phyloP scores from a whole-genome alignment of 2,888 invertebrate species.

The Colostygia pectinataria region DNA sequence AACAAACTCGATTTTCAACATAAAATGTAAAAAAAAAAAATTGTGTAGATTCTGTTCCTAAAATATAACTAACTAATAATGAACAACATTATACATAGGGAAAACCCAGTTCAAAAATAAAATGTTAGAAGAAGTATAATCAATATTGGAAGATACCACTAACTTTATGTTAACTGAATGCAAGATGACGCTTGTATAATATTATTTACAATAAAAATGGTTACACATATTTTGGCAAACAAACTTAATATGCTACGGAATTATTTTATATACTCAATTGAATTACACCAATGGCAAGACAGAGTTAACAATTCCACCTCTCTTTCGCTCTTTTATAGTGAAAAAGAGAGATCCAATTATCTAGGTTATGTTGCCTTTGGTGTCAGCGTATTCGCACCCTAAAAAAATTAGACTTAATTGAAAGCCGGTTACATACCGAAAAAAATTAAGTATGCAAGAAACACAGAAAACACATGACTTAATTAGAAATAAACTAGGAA shows the following conservation, averaged over 20 bases:
- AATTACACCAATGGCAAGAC: slow-evolving; percentile 28
- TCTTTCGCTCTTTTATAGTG: slow-evolving; percentile 13
- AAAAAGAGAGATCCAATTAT: slow-evolving; percentile 20
- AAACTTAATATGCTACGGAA: slow-evolving; percentile 63
- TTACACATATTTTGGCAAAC: slow-evolving; percentile 75
- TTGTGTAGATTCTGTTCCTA: too few relatives aligned
- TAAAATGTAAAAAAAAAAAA: background rate
- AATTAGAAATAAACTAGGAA: slow-evolving; percentile 25
- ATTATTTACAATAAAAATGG: slow-evolving; percentile 70
- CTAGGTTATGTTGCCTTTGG: slow-evolving; percentile 19
- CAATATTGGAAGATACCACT: slow-evolving; percentile 37
- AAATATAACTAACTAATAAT: background rate
- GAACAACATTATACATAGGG: slow-evolving; percentile 19
- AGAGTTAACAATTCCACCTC: slow-evolving; percentile 21
- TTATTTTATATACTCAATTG: slow-evolving; percentile 30
- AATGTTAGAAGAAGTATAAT: slow-evolving; percentile 17
- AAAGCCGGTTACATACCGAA: slow-evolving; percentile 46
- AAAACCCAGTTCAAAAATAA: slow-evolving; percentile 44
- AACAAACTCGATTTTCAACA: too few relatives aligned
- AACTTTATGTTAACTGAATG: slow-evolving; percentile 46
- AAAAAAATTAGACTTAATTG: slow-evolving; percentile 47
- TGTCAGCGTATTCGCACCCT: slow-evolving; percentile 34
- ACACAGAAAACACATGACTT: slow-evolving; percentile 18
- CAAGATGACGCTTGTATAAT: slow-evolving; percentile 45
- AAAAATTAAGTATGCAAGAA: slow-evolving; percentile 4